phyloP scores from a whole-genome alignment of 30 jellyfish, hydroid and myxozoan genomes.

The Turritopsis dohrnii region DNA sequence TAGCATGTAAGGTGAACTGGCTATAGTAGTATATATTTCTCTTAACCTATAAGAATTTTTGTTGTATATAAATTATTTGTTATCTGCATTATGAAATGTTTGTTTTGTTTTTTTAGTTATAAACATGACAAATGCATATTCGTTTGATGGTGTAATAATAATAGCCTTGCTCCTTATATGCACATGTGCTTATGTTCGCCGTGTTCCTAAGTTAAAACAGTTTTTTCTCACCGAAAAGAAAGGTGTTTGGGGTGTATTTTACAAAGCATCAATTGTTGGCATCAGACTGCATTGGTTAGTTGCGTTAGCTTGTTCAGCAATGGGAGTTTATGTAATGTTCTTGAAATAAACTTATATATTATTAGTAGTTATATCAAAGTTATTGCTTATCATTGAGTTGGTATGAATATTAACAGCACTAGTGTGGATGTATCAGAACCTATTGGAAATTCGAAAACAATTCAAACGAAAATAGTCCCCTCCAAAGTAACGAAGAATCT shows the following conservation, averaged over 20 bases:
- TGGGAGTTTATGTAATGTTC: slow-evolving; percentile 65
- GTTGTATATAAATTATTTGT: background rate
- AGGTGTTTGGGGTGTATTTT: slow-evolving; percentile 86
- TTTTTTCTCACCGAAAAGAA: slow-evolving; percentile 72
- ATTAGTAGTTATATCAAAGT: no score
- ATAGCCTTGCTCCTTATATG: slow-evolving; percentile 66
- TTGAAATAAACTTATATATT: slow-evolving; percentile 32
- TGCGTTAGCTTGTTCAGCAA: slow-evolving; percentile 54
- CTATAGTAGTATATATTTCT: no score
- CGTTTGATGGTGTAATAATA: slow-evolving; percentile 86
- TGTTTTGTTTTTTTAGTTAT: background rate
- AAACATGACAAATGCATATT: slow-evolving; percentile 60
- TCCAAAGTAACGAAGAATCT: background rate
- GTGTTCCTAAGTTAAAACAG: slow-evolving; percentile 80
- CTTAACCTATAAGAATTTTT: no score
- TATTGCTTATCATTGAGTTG: background rate
- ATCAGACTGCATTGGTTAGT: slow-evolving; percentile 88
- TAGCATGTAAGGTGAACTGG: no score
- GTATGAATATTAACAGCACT: background rate
- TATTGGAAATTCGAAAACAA: background rate
- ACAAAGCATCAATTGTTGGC: slow-evolving; percentile 91
- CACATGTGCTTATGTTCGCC: slow-evolving; percentile 77
- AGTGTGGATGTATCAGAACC: background rate
- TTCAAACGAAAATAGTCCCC: background rate
- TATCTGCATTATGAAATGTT: background rate